Evolutionary conservation across 2,888 invertebrate species (phyloP), one percentile per base, ranked within the genome.

Genomic region (Platycheirus albimanus): DNA sequence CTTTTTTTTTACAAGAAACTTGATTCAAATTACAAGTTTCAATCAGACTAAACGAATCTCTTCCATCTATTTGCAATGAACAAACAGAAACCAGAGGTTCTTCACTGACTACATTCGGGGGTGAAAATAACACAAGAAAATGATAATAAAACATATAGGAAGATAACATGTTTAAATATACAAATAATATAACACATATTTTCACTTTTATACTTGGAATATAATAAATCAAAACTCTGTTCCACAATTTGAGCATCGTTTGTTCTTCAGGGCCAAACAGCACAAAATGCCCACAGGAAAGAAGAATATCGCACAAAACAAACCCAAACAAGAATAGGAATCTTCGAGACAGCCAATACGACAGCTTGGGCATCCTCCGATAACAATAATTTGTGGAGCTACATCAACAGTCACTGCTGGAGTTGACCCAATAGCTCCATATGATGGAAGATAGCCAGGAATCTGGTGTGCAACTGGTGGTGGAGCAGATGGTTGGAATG

Each of bases 351-450:
- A 93, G 13, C 97, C 98, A 76, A 97, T 96, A 86, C 97, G 92
- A 88, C 97, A 98, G 1, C 96, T 95, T 1, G 97, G 97, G 90
- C 97, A 98, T 2, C 95, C 96, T 0, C 97, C 97, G 0, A 97
- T 95, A 0, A 96, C 92, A 81, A 97, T 95, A 38, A 97, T 96
- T 83, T 96, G 95, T 3, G 95, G 94, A 58, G 94, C 93, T 84
- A 95, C 93, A 72, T 94, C 93, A 20, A 95, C 92, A 56, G 91
- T 89, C 0, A 92, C 93, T 0, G 89, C 89, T 3, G 92, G 93
- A 3, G 91, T 89, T 0, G 90, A 89, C 28, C 90, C 88, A 10
- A 92, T 91, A 1, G 94, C 92, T n/a, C 89, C 89, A 54, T 90
- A 90, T 0, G 86, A 86, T 11, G 89, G 87, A 15, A 94, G 93